Evolutionary conservation across 2,113 vertebrate species (phyloP), one percentile per base, ranked within the genome.

Genomic region (Laticauda colubrina): DNA sequence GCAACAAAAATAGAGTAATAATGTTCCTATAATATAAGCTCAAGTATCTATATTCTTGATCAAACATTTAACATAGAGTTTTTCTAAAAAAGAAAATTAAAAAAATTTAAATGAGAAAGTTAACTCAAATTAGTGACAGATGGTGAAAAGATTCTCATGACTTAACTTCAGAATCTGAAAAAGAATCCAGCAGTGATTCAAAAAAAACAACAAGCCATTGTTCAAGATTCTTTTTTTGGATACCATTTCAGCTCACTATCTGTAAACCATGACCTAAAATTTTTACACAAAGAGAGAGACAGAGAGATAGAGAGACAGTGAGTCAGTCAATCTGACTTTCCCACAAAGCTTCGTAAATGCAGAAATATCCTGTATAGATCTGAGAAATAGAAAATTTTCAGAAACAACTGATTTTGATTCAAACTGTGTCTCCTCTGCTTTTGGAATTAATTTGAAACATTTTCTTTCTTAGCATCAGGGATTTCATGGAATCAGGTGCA

Each of bases 1-100:
- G 15, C 57, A 7, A 34, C 20, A 92, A 91, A 87, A 86, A 92
- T 88, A 94, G 86, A 94, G 14, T 7, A 56, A 75, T 92, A 55
- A 85, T 92, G 93, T 94, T 89, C 54, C 87, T 39, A 11, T 48
- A 5, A n/a, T 85, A 21, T 4, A 81, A 54, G 14, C 48, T n/a
- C 18, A 18, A 85, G 14, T 3, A 59, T n/a, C n/a, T n/a, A n/a
- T 26, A 59, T 57, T 64, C 61, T 87, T 91, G 85, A 0, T 81
- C n/a, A 54, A 11, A 9, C 55, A 39, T 55, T 90, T 21, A 23
- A 14, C 39, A 43, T 23, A 81, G 5, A 55, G 9, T 43, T 21
- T 57, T 24, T 8, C 18, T 12, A 39, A n/a, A 75, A 64, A n/a
- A 34, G 15, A 81, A 75, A 75, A 57, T 26, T 18, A 45, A 26